phyloP scores from a whole-genome alignment of 2,113 vertebrate species.

The Equus quagga region DNA sequence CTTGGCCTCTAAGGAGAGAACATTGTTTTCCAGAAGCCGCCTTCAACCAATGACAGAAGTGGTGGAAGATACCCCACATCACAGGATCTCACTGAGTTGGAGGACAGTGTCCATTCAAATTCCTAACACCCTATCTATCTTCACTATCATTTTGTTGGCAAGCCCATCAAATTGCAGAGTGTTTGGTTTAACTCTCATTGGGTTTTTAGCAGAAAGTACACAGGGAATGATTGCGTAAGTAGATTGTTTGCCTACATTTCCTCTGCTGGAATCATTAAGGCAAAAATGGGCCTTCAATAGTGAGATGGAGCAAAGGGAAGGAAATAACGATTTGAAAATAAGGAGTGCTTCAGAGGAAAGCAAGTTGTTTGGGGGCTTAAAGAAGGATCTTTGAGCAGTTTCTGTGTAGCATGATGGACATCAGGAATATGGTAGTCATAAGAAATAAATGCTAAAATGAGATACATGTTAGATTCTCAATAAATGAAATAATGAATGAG shows the following conservation, averaged over 20 bases:
- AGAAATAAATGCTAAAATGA: not conserved
- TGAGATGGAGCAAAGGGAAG: not conserved
- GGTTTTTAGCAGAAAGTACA: not conserved
- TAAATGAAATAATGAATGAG: not conserved
- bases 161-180: not conserved
- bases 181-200: not conserved
- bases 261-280: not conserved
- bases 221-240: not conserved
- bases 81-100: not conserved
- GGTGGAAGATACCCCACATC: accelerated
- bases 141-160: not conserved
- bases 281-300: not conserved
- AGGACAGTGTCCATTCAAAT: not conserved
- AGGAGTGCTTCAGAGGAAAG: not conserved
- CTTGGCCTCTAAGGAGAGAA: not conserved
- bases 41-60: not conserved
- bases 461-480: not conserved
- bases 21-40: not conserved
- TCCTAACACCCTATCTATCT: not conserved
- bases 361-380: not conserved
- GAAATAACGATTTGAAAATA: not conserved
- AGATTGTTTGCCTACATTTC: not conserved
- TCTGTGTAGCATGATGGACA: not conserved
- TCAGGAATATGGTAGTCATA: not conserved
- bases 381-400: not conserved